phyloP scores from a whole-genome alignment of 2,113 vertebrate genomes.

The Aegotheles bennettii region DNA sequence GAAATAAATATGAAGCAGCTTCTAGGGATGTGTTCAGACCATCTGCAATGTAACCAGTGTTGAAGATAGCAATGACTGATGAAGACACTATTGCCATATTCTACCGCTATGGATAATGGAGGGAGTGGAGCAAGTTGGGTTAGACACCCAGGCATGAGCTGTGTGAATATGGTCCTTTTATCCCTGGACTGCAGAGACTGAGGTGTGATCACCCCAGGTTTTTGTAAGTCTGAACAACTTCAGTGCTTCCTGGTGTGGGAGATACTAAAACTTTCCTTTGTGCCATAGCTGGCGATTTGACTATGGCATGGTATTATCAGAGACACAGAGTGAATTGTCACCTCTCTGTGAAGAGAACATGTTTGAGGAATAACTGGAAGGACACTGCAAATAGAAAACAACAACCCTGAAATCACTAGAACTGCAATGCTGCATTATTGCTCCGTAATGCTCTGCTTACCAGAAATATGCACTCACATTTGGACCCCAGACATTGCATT shows the following conservation, averaged over 20 bases:
- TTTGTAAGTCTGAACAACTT: background rate
- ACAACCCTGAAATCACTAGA: background rate
- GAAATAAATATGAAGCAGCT: background rate
- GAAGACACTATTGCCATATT: background rate
- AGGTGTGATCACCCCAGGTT: background rate
- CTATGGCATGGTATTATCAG: background rate
- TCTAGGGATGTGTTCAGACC: background rate
- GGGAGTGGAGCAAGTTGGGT: background rate
- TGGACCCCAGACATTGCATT: background rate
- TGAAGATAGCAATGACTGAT: background rate
- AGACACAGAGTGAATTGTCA: accelerated
- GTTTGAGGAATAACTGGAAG: background rate
- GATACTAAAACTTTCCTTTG: background rate
- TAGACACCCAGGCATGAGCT: background rate
- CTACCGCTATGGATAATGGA: background rate
- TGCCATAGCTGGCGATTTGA: accelerated
- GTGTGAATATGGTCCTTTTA: too few relatives aligned
- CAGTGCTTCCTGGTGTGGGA: background rate
- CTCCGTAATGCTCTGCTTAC: background rate
- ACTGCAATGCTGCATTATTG: background rate
- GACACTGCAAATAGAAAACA: background rate
- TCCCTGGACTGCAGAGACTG: background rate
- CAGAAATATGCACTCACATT: background rate
- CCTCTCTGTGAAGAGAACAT: background rate
- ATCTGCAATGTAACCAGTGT: accelerated